Evolutionary conservation across 2,888 invertebrate species (phyloP).

Genomic region (Chloroclystis v-ata): DNA sequence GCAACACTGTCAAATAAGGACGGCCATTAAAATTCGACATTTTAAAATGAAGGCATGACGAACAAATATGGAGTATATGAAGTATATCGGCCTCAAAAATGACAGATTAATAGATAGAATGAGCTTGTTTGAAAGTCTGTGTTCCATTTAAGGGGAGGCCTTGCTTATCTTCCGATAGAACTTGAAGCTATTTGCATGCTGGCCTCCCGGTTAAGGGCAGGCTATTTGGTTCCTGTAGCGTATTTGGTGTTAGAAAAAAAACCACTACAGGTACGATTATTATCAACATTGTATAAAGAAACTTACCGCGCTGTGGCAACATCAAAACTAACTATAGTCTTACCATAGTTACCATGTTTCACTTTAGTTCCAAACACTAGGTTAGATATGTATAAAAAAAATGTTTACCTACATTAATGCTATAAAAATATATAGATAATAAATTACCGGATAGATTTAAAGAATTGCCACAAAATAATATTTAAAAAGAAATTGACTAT

Average conservation of each 20-base stretch:
- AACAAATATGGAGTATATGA: slow-evolving; percentile 13
- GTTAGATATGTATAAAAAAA: too few relatives aligned
- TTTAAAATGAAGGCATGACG: slow-evolving; percentile 16
- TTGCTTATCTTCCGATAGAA: slow-evolving; percentile 61
- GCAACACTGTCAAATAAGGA: slow-evolving; percentile 19
- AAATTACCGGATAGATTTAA: too few relatives aligned
- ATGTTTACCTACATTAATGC: too few relatives aligned
- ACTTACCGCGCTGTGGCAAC: too few relatives aligned
- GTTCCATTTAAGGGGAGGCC: slow-evolving; percentile 40
- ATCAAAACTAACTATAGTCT: too few relatives aligned
- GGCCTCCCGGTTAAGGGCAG: slow-evolving; percentile 36
- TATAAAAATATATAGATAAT: too few relatives aligned
- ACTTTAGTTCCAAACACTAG: too few relatives aligned
- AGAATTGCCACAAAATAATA: too few relatives aligned
- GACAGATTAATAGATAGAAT: slow-evolving; percentile 21
- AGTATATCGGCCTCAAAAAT: slow-evolving; percentile 17
- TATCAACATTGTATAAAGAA: too few relatives aligned
- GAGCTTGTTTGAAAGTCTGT: slow-evolving; percentile 34
- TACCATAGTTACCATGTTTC: too few relatives aligned
- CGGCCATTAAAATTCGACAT: slow-evolving; percentile 20
- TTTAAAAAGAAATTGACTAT: too few relatives aligned
- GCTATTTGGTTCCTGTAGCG: slow-evolving; percentile 34
- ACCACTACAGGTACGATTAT: too few relatives aligned
- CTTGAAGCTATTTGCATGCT: slow-evolving; percentile 61
- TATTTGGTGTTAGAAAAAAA: slow-evolving; percentile 2